These are phyloP conservation scores for Drosophila rhopaloa DNA, from an alignment of 1,140 invertebrate genomes.

Conservation along the genomic window DNA sequence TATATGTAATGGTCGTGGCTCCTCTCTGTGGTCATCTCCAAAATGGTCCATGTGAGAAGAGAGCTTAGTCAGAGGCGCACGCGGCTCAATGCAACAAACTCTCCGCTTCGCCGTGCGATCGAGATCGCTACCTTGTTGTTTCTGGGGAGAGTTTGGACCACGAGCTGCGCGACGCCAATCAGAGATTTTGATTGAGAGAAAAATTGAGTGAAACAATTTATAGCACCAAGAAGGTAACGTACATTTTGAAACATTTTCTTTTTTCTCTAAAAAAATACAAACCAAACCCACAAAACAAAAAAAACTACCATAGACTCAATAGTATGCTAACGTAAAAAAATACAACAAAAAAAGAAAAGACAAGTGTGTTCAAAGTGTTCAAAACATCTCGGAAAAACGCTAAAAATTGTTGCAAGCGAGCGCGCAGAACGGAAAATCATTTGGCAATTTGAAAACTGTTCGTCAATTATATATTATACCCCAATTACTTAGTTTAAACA, in stretches of 20 bases:
- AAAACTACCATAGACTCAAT: constrained; percentile 31
- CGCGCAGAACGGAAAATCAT: constrained; percentile 54
- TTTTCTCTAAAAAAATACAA: constrained; percentile 57
- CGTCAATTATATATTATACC: constrained; percentile 21
- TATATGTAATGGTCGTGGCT: constrained; percentile 40
- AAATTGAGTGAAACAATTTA: constrained; percentile 79
- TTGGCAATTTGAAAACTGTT: constrained; percentile 76
- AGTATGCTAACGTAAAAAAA: constrained; percentile 43
- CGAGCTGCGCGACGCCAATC: constrained; percentile 76
- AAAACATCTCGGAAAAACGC: constrained; percentile 78
- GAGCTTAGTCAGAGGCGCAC: constrained; percentile 69
- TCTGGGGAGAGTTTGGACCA: constrained; percentile 75
- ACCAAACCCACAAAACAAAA: constrained; percentile 33
- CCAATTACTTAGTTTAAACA: background rate
- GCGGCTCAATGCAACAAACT: constrained; percentile 80
- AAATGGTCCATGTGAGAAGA: constrained; percentile 42
- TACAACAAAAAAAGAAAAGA: constrained; percentile 61
- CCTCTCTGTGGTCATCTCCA: constrained; percentile 34
- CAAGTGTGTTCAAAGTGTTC: constrained; percentile 81
- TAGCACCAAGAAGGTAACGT: constrained; percentile 82
- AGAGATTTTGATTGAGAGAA: constrained; percentile 82
- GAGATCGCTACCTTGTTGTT: constrained; percentile 36
- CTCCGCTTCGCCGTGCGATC: constrained; percentile 75
- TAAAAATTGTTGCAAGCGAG: constrained; percentile 77
- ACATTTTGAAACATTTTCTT: constrained; percentile 83